phyloP scores from a whole-genome alignment of 2,888 invertebrate species.

The Pachliopta kotzebuea region DNA sequence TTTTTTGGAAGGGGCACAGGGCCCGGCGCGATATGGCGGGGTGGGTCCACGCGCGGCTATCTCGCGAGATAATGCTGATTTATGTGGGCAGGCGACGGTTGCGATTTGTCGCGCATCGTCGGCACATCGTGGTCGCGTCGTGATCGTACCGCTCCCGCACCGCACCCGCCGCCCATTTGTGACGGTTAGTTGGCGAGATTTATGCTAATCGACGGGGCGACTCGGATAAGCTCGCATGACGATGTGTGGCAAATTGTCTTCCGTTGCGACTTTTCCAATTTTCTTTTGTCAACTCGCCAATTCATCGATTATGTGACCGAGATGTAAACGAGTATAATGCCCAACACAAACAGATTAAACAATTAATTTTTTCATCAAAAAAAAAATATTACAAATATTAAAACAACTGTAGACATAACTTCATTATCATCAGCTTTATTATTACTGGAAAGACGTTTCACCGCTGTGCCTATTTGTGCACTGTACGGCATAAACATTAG shows the following conservation, averaged over 20 bases:
- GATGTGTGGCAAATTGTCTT: conserved; percentile 75
- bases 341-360: not conserved
- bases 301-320: conserved; percentile 50
- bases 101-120: conserved; percentile 76
- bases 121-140: conserved; percentile 40
- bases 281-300: conserved; percentile 60
- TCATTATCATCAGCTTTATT: too few species aligned
- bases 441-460: too few species aligned
- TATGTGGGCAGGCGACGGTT: conserved; percentile 73
- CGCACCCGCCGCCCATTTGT: conserved; percentile 64
- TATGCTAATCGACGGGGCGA: conserved; percentile 78
- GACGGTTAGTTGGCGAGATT: conserved; percentile 79
- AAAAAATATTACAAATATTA: too few species aligned
- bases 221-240: conserved; percentile 74
- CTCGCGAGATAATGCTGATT: conserved; percentile 81
- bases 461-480: too few species aligned
- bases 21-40: conserved; percentile 70
- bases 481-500: too few species aligned
- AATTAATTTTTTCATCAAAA: not conserved
- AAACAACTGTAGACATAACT: too few species aligned
- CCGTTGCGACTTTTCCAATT: conserved; percentile 64
- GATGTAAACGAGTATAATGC: conserved; percentile 26
- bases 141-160: conserved; percentile 45
- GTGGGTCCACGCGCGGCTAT: conserved; percentile 64
- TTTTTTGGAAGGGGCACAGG: conserved; percentile 79